phyloP scores from a whole-genome alignment of 2,797 vertebrate species.

The Halcyon badia region DNA sequence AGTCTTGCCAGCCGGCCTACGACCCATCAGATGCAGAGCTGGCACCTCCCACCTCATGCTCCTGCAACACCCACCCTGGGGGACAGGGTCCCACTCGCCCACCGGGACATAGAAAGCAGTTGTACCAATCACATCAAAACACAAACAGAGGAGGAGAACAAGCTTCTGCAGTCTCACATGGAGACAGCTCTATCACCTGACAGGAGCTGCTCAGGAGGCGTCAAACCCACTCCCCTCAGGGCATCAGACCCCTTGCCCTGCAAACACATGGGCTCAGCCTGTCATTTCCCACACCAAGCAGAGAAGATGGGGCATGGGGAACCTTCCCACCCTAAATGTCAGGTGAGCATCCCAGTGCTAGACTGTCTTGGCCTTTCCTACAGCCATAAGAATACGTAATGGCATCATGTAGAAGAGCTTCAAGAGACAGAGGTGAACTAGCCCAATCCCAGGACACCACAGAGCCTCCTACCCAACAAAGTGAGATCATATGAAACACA shows the following conservation, averaged over 20 bases:
- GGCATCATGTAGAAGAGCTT: not conserved
- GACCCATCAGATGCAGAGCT: not conserved
- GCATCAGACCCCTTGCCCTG: not conserved
- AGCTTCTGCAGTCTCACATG: accelerated
- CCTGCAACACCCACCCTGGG: not conserved
- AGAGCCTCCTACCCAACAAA: accelerated
- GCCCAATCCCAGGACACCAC: not conserved
- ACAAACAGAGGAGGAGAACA: not conserved
- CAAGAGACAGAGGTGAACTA: not conserved
- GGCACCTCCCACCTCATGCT: accelerated
- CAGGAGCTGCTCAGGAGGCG: not conserved
- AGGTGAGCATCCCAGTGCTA: not conserved
- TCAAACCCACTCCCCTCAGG: not conserved
- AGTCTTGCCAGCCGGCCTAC: not conserved
- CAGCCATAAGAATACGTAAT: not conserved
- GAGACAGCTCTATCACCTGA: accelerated
- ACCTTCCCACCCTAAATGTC: not conserved
- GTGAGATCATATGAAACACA: accelerated
- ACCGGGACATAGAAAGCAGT: not conserved
- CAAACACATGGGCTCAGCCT: not conserved
- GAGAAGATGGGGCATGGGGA: not conserved
- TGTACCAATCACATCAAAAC: not conserved
- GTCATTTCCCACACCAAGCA: not conserved
- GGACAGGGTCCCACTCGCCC: not conserved
- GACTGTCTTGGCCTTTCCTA: not conserved